Conservation (phyloP, 2,113 vertebrate species). For the Eudyptes chrysolophus region DNA sequence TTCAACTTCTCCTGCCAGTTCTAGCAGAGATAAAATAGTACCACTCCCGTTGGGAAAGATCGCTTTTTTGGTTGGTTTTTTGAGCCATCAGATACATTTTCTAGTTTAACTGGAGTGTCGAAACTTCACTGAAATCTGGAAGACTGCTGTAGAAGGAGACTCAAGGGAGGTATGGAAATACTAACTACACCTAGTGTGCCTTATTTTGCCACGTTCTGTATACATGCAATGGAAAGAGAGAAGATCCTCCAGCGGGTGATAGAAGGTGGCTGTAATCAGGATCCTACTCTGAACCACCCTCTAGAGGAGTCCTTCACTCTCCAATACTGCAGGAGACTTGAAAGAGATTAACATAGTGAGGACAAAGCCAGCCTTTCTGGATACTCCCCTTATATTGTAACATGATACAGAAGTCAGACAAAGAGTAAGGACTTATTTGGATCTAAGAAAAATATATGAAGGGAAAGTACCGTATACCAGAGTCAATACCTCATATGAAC, state of each 20-base stretch:
- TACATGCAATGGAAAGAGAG: neutral
- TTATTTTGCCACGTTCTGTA: neutral
- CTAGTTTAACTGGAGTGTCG: neutral
- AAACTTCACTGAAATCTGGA: neutral
- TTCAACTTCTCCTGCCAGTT: neutral
- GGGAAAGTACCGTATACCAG: neutral
- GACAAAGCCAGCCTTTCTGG: neutral
- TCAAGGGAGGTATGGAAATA: neutral
- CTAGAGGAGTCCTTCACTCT: neutral
- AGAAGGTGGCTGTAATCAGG: neutral
- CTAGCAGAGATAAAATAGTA: neutral
- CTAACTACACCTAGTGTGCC: neutral
- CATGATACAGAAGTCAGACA: neutral
- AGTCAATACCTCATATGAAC: neutral
- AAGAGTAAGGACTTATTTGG: neutral
- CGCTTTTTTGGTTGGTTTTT: neutral
- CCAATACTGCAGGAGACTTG: neutral
- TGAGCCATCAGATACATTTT: neutral
- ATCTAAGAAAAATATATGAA: neutral
- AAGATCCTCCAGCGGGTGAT: neutral
- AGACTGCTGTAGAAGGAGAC: neutral
- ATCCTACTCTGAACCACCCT: neutral
- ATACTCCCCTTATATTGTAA: neutral
- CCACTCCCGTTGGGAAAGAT: neutral
- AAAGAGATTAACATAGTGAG: neutral